Base-by-base conservation (phyloP, 2,113 vertebrate genomes). In the Oryzias javanicus region DNA sequence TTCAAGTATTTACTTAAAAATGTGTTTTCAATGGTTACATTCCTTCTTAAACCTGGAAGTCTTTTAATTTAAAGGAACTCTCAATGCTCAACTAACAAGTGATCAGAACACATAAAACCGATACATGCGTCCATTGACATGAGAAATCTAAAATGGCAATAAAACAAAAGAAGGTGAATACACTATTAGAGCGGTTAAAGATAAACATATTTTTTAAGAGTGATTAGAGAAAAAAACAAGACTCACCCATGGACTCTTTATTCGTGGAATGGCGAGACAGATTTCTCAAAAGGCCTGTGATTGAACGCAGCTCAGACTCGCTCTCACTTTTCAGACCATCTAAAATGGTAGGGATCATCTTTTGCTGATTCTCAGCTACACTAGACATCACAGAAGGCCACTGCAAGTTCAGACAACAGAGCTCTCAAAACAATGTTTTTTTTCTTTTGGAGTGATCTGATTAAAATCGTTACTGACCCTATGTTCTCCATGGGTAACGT, bases 281-380 rank as follows among this genome's bases (percentile, higher is more conserved):
- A 84, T 98, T 99, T 47, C 96, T 91, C 72, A 98, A 89, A 56
- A 99, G 87, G 10, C 97, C 97, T 0, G 93, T 98, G 56, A 98
- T 81, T 0, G 96, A 95, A 49, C 95, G 94, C 70, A 98, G 90
- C 89, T 98, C 94, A 66, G 86, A 68, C 14, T 94, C 93, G 42
- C 89, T 94, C 0, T 91, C 90, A 0, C 91, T 94, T 10, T 92
- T 86, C 27, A 98, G 80, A 0, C 87, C 90, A 77, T 95, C 93
- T 42, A 95, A 46, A 57, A 98, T 76, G 0, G 92, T 91, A 4
- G 95, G 95, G 76, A 96, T 78, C 51, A 97, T 91, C 20, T 92
- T 89, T 64, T 96, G 93, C 84, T 98, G 92, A 66, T 98, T 93
- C 90, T 98, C 80, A 0, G 94, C 93, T 80, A 95, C 89, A 25